Evolutionary conservation across 2,888 invertebrate species (phyloP), one percentile per base, ranked within the genome.

Genomic region (Imbricaverruca yamaguchii): DNA sequence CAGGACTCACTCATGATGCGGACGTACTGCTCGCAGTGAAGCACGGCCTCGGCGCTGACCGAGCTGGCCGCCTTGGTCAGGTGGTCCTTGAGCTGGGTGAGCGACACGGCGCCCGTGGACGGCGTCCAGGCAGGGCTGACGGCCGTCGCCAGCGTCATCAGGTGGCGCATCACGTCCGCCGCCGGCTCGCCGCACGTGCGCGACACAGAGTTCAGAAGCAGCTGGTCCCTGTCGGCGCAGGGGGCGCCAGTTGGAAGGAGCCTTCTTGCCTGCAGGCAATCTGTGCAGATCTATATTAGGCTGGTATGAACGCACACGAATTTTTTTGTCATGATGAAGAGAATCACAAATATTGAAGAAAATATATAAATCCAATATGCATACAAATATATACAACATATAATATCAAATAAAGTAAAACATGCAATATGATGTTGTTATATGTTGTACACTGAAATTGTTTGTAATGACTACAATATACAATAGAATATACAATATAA

Each of bases 101-200:
- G 57, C 57, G 57, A 12, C 23, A 79, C 79, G 10, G 79, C 57
- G 23, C 6, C n/a, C 23, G 13, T 21, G 23, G 23, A 13, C 23
- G 79, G 57, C 23, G 56, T 12, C 57, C 57, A 57, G 23, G 57
- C 23, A 1, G 12, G n/a, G 23, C 57, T 57, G 7, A 11, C n/a
- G 23, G n/a, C 55, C 1, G 57, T 57, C 23, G 57, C 57, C 57
- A 79, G 79, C 79, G 79, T 25, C 79, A 79, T n/a, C 57, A 57
- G 25, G 56, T 79, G 79, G 6, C 79, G 79, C 79, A 79, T 79
- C 57, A 79, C 79, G 15, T 57, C 57, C 57, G 79, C 79, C 13
- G 79, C 79, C 74, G 74, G 74, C 74, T 74, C 74, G 10, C 74
- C 74, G 74, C 74, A 74, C 21, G 74, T 74, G 7, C 74, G 53